phyloP scores from a whole-genome alignment of 2,888 invertebrate genomes.

The Agonopterix subpropinquella region DNA sequence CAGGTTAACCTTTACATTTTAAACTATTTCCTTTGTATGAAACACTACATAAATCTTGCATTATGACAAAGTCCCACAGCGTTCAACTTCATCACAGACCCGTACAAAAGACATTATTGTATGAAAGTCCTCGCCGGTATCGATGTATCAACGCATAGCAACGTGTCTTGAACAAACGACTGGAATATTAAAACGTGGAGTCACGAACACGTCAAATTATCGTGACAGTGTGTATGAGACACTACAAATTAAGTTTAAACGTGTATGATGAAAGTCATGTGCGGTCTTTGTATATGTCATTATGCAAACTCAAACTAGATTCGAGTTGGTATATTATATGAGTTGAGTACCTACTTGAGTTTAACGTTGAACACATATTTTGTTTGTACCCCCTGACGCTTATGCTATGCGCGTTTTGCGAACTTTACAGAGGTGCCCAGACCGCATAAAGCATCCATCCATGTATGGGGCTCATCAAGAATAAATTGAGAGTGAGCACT shows the following conservation, averaged over 20 bases:
- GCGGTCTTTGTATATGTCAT: neutral
- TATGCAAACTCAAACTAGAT: no score
- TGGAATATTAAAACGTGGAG: slow-evolving; percentile 59
- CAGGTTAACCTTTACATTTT: no score
- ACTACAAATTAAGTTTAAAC: slow-evolving; percentile 12
- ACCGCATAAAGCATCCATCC: no score
- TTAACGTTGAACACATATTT: no score
- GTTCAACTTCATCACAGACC: neutral
- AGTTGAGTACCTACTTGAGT: no score
- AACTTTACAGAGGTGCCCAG: no score
- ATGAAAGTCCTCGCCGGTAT: neutral
- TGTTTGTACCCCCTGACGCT: no score
- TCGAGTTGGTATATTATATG: no score
- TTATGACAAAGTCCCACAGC: neutral
- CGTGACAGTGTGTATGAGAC: slow-evolving; percentile 33
- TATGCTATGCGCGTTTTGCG: no score
- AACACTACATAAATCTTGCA: neutral
- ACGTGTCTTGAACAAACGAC: slow-evolving; percentile 4
- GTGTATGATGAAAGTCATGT: neutral
- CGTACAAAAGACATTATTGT: no score
- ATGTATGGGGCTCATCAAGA: no score
- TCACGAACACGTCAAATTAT: slow-evolving; percentile 50
- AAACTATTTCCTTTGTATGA: neutral
- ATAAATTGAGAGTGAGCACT: no score
- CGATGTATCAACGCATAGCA: slow-evolving; percentile 5